phyloP scores from a whole-genome alignment of 2,113 vertebrate genomes.

The Nycticebus coucang region DNA sequence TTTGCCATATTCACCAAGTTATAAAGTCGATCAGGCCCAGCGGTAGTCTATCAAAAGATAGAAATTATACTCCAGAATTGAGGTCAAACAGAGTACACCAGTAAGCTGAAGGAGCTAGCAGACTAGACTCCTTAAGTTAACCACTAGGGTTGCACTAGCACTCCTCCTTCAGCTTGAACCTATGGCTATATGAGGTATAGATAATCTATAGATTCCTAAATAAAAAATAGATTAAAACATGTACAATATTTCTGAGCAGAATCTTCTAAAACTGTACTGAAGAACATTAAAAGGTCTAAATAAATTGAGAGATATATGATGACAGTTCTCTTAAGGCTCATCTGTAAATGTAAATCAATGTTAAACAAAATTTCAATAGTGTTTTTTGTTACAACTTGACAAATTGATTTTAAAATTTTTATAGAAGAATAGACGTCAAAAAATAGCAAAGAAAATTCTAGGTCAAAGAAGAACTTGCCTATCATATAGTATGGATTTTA shows the following conservation, averaged over 20 bases:
- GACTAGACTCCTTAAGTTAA: not conserved
- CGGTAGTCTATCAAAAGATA: not conserved
- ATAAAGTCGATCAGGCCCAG: not conserved
- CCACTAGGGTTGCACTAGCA: not conserved
- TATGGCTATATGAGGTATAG: not conserved
- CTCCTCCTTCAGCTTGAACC: not conserved
- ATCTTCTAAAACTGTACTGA: constrained; percentile 18
- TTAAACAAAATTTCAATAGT: not conserved
- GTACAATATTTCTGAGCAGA: not conserved
- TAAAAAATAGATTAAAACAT: not conserved
- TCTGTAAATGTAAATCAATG: not conserved
- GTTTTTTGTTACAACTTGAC: not conserved
- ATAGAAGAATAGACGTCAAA: not conserved
- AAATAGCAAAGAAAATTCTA: constrained; percentile 2
- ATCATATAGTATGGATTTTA: not conserved
- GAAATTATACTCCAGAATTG: not conserved
- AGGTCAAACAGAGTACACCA: not conserved
- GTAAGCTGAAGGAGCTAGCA: not conserved
- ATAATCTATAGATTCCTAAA: not conserved
- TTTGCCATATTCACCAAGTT: not conserved
- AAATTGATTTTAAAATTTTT: constrained; percentile 35
- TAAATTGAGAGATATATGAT: not conserved
- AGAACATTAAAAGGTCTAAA: not conserved
- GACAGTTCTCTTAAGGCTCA: not conserved
- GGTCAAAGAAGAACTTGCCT: not conserved